Conservation (phyloP, 37 sponge, comb jelly and placozoan species). For the Corticium candelabrum region DNA sequence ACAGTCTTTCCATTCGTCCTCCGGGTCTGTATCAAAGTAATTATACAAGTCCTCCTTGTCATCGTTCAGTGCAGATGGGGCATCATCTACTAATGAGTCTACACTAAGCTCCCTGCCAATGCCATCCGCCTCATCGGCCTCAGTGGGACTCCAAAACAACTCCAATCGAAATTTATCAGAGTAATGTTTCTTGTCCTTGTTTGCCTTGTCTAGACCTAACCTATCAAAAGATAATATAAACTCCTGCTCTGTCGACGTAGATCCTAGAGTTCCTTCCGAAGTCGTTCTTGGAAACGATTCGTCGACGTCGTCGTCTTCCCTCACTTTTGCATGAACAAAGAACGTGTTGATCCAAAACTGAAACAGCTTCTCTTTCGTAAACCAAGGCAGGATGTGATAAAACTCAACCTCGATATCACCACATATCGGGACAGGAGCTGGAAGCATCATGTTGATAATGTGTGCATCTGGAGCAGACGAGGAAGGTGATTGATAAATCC, state of each 20-base stretch:
- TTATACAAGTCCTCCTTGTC: background rate
- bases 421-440: conserved; percentile 66
- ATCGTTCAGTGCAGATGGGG: background rate
- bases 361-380: conserved; percentile 63
- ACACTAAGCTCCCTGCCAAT: background rate
- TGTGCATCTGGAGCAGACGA: background rate
- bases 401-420: conserved; percentile 91
- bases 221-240: background rate
- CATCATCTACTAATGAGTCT: background rate
- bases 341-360: conserved; percentile 96
- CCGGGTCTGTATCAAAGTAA: background rate
- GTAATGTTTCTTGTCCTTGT: background rate
- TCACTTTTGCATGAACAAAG: conserved; percentile 32
- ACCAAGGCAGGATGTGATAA: conserved; percentile 28
- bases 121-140: background rate
- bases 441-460: conserved; percentile 46
- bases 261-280: too few relatives aligned
- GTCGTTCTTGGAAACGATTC: too few relatives aligned
- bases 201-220: background rate
- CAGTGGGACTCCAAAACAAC: background rate
- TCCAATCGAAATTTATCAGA: background rate
- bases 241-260: background rate
- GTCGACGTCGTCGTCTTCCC: background rate
- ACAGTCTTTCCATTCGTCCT: too few relatives aligned
- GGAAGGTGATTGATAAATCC: conserved; percentile 22